phyloP scores from a whole-genome alignment of 2,888 invertebrate species.

The Amphipoea lucens region DNA sequence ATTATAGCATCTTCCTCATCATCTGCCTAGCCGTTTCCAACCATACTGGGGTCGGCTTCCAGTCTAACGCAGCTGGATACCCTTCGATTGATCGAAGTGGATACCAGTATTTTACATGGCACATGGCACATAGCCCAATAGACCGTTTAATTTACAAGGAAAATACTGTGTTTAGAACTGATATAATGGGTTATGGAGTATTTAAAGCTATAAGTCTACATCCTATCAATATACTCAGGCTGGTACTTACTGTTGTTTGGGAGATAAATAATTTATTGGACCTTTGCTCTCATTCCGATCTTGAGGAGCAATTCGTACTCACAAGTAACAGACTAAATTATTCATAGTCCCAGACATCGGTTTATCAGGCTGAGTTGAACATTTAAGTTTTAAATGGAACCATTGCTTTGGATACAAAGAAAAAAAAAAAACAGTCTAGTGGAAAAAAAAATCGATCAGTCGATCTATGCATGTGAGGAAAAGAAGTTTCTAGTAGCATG shows the following conservation, averaged over 20 bases:
- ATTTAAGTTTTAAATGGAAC: neutral
- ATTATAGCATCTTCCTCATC: too few relatives aligned
- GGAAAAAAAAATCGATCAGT: neutral
- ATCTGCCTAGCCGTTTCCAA: neutral
- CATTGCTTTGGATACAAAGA: neutral
- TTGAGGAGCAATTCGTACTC: neutral
- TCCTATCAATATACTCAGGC: slow-evolving; percentile 5
- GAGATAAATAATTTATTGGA: slow-evolving; percentile 22
- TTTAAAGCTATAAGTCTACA: neutral
- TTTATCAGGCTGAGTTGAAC: slow-evolving; percentile 19
- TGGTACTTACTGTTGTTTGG: slow-evolving; percentile 19
- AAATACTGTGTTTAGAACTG: neutral
- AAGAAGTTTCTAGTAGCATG: neutral
- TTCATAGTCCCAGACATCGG: slow-evolving; percentile 9
- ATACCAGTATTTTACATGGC: neutral
- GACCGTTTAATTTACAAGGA: neutral
- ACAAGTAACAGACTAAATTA: slow-evolving; percentile 9
- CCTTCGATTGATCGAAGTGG: too few relatives aligned
- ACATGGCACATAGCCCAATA: neutral
- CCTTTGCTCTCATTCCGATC: slow-evolving; percentile 6
- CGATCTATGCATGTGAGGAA: neutral
- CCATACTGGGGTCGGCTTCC: neutral
- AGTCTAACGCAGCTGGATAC: neutral
- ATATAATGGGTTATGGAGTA: neutral
- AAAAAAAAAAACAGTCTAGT: neutral